phyloP scores from a whole-genome alignment of 92 coral and sea anemone species.

The Montipora capitata region DNA sequence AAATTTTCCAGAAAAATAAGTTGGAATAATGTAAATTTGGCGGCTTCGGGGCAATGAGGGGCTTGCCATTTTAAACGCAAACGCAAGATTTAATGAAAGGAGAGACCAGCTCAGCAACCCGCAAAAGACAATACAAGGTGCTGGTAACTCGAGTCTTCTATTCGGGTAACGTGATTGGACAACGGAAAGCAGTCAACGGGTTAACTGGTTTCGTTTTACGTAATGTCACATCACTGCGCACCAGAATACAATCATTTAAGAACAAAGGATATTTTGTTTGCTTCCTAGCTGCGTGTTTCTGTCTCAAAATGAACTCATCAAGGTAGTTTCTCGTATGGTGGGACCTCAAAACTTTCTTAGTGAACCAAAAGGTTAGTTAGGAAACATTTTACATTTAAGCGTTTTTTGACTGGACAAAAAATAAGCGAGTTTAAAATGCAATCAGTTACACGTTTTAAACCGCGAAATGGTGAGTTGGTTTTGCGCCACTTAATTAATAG shows the following conservation, averaged over 20 bases:
- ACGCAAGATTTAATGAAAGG: too few species aligned
- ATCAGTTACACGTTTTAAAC: background rate
- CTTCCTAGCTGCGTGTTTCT: conserved; percentile 39
- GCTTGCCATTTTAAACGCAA: too few species aligned
- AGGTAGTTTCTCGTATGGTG: background rate
- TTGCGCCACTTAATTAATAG: background rate
- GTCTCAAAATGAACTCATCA: background rate
- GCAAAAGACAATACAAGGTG: background rate
- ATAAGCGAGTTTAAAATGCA: background rate
- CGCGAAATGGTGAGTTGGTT: background rate
- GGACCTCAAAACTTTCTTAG: background rate
- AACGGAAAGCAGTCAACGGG: conserved; percentile 23
- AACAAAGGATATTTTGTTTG: conserved; percentile 43
- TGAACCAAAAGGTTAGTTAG: conserved; percentile 10
- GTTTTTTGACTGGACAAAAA: background rate
- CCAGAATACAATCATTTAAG: conserved; percentile 8
- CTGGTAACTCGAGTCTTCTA: too few species aligned
- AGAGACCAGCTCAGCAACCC: conserved; percentile 44
- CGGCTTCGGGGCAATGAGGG: too few species aligned
- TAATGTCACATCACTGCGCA: conserved; percentile 47
- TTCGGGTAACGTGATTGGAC: conserved; percentile 3
- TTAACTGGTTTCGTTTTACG: conserved; percentile 50
- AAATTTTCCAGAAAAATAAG: too few species aligned
- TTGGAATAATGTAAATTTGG: too few species aligned
- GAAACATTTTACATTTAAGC: background rate